Conservation (phyloP, 2,888 invertebrate species). For the Mimachlamys varia region DNA sequence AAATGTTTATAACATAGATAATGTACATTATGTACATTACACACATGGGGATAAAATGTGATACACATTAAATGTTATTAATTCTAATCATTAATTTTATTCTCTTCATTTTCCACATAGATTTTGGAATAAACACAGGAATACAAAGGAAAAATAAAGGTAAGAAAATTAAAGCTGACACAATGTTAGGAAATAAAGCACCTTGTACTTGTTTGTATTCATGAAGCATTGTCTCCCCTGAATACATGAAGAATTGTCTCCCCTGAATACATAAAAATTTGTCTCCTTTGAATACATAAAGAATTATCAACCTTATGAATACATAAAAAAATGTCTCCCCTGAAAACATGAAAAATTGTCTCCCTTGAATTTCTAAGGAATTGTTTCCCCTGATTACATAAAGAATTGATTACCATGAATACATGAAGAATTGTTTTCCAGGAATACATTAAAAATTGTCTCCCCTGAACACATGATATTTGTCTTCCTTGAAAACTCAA, state of each 20-base stretch:
- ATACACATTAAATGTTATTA: too few species aligned
- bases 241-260: background rate
- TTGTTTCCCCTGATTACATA: background rate
- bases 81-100: background rate
- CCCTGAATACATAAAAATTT: background rate
- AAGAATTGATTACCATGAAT: too few species aligned
- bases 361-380: background rate
- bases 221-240: background rate
- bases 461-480: background rate
- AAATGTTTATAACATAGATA: too few species aligned
- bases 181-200: background rate
- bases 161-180: slow-evolving; percentile 58
- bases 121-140: slow-evolving; percentile 94
- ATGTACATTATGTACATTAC: too few species aligned
- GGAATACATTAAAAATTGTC: background rate
- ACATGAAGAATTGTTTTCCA: background rate
- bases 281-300: background rate
- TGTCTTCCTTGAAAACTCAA: too few species aligned
- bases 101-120: slow-evolving; percentile 83
- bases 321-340: background rate
- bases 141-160: slow-evolving; percentile 84
- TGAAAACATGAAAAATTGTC: too few species aligned
- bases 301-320: too few species aligned
- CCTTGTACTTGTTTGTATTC: background rate
- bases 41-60: too few species aligned